These are phyloP conservation scores for Trichomycterus rosablanca DNA, from an alignment of 2,113 vertebrate genomes.

Conservation along the genomic window DNA sequence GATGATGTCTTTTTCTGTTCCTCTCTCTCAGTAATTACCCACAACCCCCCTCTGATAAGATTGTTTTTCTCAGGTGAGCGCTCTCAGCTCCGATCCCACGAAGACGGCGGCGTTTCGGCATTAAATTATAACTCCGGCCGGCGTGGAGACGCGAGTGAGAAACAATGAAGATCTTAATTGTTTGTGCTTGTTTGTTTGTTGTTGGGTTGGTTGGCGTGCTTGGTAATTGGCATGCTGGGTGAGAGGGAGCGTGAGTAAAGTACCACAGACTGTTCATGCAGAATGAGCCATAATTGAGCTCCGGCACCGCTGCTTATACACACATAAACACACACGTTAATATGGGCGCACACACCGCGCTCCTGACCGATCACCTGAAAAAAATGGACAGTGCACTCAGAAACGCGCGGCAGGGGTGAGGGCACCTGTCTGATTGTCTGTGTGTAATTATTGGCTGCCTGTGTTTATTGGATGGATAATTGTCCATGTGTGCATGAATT, in stretches of 20 bases:
- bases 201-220: slow-evolving; percentile 54
- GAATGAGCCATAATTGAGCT: slow-evolving; percentile 55
- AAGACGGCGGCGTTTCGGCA: slow-evolving; percentile 49
- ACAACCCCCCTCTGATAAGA: slow-evolving; percentile 51
- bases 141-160: neutral
- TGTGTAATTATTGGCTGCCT: no score
- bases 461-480: neutral
- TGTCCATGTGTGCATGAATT: slow-evolving; percentile 1
- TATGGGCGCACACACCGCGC: slow-evolving; percentile 19
- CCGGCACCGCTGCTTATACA: slow-evolving; percentile 36
- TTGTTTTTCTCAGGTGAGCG: slow-evolving; percentile 49
- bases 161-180: slow-evolving; percentile 46
- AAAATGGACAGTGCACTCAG: neutral
- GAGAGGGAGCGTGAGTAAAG: slow-evolving; percentile 53
- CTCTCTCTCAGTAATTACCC: slow-evolving; percentile 48
- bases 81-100: slow-evolving; percentile 45
- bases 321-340: slow-evolving; percentile 46
- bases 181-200: slow-evolving; percentile 49
- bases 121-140: slow-evolving; percentile 47
- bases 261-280: slow-evolving; percentile 50
- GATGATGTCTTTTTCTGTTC: slow-evolving; percentile 8
- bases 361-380: slow-evolving; percentile 23
- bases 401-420: neutral
- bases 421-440: neutral
- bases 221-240: slow-evolving; percentile 60